A percentile compares a stretch with the other conserved stretches of the same genome.
phyloP scores from a whole-genome alignment of 2,113 vertebrate genomes.

The Gulo gulo region DNA sequence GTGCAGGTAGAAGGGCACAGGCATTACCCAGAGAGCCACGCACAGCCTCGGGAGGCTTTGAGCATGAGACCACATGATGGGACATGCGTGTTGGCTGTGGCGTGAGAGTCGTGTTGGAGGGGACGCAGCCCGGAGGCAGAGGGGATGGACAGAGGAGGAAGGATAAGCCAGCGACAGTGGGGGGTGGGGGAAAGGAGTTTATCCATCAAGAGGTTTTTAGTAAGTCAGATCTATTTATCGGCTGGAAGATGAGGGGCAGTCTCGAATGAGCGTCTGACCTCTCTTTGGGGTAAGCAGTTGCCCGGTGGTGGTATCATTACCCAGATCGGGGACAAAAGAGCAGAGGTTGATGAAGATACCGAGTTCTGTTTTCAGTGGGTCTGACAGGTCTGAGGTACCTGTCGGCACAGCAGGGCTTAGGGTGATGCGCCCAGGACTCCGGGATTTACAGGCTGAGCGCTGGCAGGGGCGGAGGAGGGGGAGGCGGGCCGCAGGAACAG shows the following conservation, averaged over 20 bases:
- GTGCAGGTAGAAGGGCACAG: accelerated
- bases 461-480: accelerated
- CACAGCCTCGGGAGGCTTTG: not conserved
- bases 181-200: too few species aligned
- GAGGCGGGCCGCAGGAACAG: accelerated
- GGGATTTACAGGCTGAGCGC: accelerated
- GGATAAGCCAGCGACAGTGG: accelerated
- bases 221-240: not conserved
- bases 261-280: accelerated
- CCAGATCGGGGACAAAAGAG: not conserved
- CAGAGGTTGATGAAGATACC: accelerated
- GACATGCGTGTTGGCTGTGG: not conserved
- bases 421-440: accelerated
- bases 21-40: not conserved
- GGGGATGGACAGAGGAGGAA: not conserved
- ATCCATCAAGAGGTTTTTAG: not conserved
- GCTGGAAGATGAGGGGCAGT: not conserved
- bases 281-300: not conserved
- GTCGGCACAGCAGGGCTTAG: not conserved
- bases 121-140: too few species aligned
- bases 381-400: not conserved
- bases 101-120: not conserved
- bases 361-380: not conserved
- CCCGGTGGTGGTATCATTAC: not conserved
- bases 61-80: accelerated